Percentiles rank a stretch among this genome's conserved stretches.
Evolutionary conservation across 1,140 invertebrate species (phyloP).

Genomic region (Bicyclus anynana): DNA sequence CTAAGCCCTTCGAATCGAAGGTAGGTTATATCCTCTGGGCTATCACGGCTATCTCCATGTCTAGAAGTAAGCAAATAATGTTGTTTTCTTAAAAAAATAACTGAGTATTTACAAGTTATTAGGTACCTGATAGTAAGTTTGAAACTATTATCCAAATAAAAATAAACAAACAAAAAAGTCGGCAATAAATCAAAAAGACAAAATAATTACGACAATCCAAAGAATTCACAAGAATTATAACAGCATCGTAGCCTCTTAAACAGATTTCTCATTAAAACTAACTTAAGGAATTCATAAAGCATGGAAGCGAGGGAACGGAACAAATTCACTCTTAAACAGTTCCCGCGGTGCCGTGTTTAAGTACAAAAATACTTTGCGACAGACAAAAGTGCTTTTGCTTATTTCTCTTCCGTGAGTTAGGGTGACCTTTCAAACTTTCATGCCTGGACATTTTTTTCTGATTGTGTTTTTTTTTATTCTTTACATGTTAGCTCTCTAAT

Average conservation of each 20-base stretch:
- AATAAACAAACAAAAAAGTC: too few relatives aligned
- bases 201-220: background rate
- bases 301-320: background rate
- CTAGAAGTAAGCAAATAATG: too few relatives aligned
- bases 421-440: background rate
- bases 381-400: background rate
- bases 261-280: background rate
- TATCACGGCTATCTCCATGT: too few relatives aligned
- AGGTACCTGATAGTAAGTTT: too few relatives aligned
- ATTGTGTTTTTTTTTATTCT: too few relatives aligned
- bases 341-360: background rate
- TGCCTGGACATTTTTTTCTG: background rate
- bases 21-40: too few relatives aligned
- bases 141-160: too few relatives aligned
- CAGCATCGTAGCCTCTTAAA: background rate
- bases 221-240: background rate
- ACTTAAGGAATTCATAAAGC: background rate
- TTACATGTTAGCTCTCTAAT: too few relatives aligned
- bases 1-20: too few relatives aligned
- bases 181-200: background rate
- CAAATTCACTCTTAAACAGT: background rate
- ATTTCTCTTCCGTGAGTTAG: background rate
- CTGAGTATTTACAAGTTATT: too few relatives aligned
- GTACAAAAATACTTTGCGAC: background rate
- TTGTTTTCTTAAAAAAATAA: too few relatives aligned